phyloP scores from a whole-genome alignment of 2,888 invertebrate genomes.

The Heterodera filipjevi region DNA sequence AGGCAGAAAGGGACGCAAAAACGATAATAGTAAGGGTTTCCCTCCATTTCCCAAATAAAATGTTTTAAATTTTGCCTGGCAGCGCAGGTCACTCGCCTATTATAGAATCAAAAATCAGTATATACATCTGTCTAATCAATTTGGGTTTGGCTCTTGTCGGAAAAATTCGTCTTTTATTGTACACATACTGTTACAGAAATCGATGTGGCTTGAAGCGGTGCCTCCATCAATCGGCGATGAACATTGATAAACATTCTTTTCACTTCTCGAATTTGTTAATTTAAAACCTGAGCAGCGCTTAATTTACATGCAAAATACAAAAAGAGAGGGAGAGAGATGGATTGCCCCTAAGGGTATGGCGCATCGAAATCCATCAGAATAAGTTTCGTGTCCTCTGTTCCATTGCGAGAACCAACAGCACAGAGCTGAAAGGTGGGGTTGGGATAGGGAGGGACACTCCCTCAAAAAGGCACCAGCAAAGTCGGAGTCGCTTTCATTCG shows the following conservation, averaged over 20 bases:
- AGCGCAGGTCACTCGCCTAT: too few species aligned
- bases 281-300: not conserved
- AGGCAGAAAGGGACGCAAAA: too few species aligned
- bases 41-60: too few species aligned
- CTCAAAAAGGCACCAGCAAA: not conserved
- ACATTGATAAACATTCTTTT: not conserved
- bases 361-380: slow-evolving; percentile 95
- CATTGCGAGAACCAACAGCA: slow-evolving; percentile 96
- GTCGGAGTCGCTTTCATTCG: slow-evolving; percentile 91
- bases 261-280: not conserved
- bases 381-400: slow-evolving; percentile 97
- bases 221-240: slow-evolving; percentile 8
- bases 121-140: too few species aligned
- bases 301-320: not conserved
- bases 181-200: slow-evolving; percentile 5
- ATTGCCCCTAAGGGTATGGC: slow-evolving; percentile 54
- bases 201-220: slow-evolving; percentile 25
- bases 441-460: slow-evolving; percentile 79
- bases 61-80: too few species aligned
- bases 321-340: not conserved
- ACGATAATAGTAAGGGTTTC: too few species aligned
- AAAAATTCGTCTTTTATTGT: too few species aligned
- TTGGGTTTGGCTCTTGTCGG: too few species aligned
- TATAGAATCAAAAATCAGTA: too few species aligned
- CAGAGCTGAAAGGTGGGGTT: slow-evolving; percentile 93